These are phyloP conservation scores for Pristionchus japonicus DNA, from an alignment of 2,888 invertebrate species.

Conservation along the genomic window DNA sequence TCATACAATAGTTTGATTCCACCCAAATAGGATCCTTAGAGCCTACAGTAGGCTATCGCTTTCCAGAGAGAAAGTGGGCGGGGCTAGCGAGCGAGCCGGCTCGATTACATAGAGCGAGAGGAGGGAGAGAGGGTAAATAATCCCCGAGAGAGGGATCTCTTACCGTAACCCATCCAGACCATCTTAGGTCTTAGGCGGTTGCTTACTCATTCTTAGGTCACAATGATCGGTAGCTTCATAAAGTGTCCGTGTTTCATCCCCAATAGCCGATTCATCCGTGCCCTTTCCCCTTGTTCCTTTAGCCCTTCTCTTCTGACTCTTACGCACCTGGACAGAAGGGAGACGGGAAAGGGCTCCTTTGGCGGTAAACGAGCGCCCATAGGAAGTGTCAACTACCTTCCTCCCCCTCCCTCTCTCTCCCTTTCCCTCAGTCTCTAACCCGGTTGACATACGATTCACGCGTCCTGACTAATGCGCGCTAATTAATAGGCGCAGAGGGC, in stretches of 20 bases:
- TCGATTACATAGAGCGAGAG: conserved; percentile 7
- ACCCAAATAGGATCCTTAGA: not conserved
- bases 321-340: conserved; percentile 25
- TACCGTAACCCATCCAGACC: not conserved
- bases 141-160: not conserved
- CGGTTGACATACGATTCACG: conserved; percentile 17
- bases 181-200: not conserved
- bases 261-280: not conserved
- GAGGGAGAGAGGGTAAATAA: not conserved
- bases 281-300: not conserved
- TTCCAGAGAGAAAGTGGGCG: conserved; percentile 10
- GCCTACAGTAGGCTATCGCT: conserved; percentile 8
- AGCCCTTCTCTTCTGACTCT: conserved; percentile 23
- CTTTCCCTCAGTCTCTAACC: conserved; percentile 7
- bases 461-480: conserved; percentile 38
- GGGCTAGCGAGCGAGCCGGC: not conserved
- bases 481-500: conserved; percentile 47
- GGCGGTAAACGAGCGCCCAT: conserved; percentile 29
- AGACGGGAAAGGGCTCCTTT: conserved; percentile 26
- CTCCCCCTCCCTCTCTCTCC: not conserved
- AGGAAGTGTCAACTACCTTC: conserved; percentile 26
- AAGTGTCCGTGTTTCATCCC: not conserved
- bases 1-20: not conserved
- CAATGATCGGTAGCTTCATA: not conserved
- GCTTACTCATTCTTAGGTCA: conserved; percentile 3